These are phyloP conservation scores for Hystrix cristata DNA, from an alignment of 2,113 vertebrate species.

Conservation along the genomic window DNA sequence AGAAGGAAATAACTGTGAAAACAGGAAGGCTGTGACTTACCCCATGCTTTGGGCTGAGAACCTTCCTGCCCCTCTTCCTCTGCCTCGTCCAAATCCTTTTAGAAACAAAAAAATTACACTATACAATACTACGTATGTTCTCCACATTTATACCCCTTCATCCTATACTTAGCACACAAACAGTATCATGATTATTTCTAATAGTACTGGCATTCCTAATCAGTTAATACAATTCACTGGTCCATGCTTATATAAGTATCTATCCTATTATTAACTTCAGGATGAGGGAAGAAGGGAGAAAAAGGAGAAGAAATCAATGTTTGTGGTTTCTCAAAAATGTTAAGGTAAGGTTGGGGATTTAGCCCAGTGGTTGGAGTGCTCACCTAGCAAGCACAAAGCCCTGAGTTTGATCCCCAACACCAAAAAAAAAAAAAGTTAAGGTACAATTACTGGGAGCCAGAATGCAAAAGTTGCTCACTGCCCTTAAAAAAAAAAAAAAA, in stretches of 20 bases:
- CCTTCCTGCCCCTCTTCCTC: conserved; percentile 94
- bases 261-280: background rate
- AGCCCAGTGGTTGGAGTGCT: too few relatives aligned
- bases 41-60: conserved; percentile 97
- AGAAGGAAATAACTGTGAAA: background rate
- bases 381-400: too few relatives aligned
- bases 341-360: background rate
- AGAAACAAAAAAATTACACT: conserved; percentile 33
- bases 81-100: conserved; percentile 92
- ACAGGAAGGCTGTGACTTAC: conserved; percentile 88
- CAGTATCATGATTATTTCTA: background rate
- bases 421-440: background rate
- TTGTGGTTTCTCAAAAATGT: background rate
- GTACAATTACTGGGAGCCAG: background rate
- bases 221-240: background rate
- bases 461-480: background rate
- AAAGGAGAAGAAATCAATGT: background rate
- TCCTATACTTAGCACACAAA: background rate
- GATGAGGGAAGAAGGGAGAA: too few relatives aligned
- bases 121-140: background rate
- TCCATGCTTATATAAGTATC: background rate
- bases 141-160: background rate
- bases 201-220: background rate
- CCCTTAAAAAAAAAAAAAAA: background rate
- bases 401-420: too few relatives aligned